These are phyloP conservation scores for Galendromus occidentalis DNA, from an alignment of 1,140 invertebrate species.

Conservation along the genomic window DNA sequence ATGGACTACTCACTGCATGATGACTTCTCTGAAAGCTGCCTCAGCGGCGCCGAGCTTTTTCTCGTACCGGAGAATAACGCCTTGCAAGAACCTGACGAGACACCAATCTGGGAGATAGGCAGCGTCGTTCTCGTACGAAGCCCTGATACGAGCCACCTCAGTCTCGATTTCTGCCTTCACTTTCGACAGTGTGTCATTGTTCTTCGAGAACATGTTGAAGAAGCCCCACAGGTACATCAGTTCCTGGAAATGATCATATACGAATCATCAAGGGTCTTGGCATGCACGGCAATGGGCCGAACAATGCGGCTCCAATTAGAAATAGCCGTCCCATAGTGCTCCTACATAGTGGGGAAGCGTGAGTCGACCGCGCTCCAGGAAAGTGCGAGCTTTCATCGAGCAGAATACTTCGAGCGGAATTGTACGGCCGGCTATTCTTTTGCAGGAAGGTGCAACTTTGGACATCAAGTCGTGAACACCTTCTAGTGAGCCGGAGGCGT, in stretches of 20 bases:
- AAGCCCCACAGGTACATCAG: not conserved
- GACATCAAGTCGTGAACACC: not conserved
- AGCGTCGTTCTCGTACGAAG: not conserved
- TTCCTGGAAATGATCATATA: not conserved
- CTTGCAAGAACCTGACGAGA: slow-evolving; percentile 1
- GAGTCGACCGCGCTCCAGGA: not conserved
- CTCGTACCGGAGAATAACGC: not conserved
- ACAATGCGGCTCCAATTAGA: not conserved
- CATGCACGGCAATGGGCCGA: not conserved
- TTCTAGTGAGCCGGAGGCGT: not conserved
- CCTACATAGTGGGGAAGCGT: not conserved
- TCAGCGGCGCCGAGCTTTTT: not conserved
- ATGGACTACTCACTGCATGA: not conserved
- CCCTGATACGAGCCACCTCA: not conserved
- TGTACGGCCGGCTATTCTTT: not conserved
- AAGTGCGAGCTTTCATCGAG: slow-evolving; percentile 1
- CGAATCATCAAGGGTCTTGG: no score
- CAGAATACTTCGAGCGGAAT: not conserved
- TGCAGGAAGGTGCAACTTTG: not conserved
- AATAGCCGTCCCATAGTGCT: not conserved
- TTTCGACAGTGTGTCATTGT: not conserved
- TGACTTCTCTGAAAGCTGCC: not conserved
- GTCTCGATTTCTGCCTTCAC: not conserved
- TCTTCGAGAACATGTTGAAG: slow-evolving; percentile 10
- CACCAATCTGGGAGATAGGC: slow-evolving; percentile 2